Conservation (phyloP, 2,113 vertebrate species). For the Anser brachyrhynchus region DNA sequence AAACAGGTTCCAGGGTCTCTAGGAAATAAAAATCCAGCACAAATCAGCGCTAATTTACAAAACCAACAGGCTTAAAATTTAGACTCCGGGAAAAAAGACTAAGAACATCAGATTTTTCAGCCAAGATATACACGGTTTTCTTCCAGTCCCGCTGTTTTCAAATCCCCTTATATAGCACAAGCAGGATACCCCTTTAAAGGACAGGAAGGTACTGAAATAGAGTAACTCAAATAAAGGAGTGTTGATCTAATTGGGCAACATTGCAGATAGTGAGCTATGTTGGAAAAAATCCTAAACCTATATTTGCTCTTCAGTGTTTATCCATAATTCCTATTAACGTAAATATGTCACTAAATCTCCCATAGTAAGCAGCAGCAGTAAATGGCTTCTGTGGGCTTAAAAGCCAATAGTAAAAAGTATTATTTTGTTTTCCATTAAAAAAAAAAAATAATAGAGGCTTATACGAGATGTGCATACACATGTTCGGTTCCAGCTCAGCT, state of each 20-base stretch:
- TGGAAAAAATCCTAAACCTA: constrained; percentile 41
- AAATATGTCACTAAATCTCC: constrained; percentile 32
- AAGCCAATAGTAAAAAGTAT: constrained; percentile 13
- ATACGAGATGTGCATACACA: neutral
- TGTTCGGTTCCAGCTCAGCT: neutral
- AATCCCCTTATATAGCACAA: neutral
- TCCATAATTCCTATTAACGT: constrained; percentile 15
- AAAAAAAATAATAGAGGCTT: neutral
- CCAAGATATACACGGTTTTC: constrained; percentile 37
- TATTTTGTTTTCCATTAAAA: constrained; percentile 20
- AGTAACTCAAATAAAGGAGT: constrained; percentile 7
- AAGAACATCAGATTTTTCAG: neutral
- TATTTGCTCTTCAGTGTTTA: constrained; percentile 22
- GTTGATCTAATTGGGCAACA: neutral
- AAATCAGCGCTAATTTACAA: constrained; percentile 31
- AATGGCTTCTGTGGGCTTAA: neutral
- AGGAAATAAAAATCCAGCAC: neutral
- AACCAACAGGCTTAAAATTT: constrained; percentile 22
- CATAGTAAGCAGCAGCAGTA: constrained; percentile 19
- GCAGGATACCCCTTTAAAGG: neutral
- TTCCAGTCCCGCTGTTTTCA: constrained; percentile 26
- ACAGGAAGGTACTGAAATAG: neutral
- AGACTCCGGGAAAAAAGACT: neutral
- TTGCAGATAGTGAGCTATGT: neutral
- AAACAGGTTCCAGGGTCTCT: neutral